Conservation (phyloP, 1,140 invertebrate species). For the Branchinecta lynchi region DNA sequence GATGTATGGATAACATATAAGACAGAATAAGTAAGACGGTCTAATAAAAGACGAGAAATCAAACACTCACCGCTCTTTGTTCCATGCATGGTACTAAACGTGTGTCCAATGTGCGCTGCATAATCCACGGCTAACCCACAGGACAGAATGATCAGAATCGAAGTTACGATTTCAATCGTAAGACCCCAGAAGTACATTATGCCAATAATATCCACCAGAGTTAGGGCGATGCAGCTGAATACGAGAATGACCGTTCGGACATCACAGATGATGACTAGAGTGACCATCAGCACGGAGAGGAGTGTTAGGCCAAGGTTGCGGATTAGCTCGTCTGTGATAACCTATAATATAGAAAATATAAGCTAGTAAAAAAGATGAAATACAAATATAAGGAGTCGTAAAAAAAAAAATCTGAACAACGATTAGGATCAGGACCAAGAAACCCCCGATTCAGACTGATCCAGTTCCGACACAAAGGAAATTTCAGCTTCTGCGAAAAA, state of each 20-base stretch:
- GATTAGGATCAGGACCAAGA: too few relatives aligned
- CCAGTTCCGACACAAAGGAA: too few relatives aligned
- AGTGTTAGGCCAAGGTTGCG: conserved; percentile 38
- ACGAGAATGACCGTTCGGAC: conserved; percentile 37
- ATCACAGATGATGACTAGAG: conserved; percentile 38
- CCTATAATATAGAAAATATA: conserved; percentile 26
- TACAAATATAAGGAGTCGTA: too few relatives aligned
- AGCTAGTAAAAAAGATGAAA: too few relatives aligned
- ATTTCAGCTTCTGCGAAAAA: too few relatives aligned
- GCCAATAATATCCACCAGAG: conserved; percentile 40
- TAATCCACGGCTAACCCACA: conserved; percentile 42
- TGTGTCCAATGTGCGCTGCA: conserved; percentile 40
- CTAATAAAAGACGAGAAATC: too few relatives aligned
- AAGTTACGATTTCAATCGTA: conserved; percentile 42
- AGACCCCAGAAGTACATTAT: conserved; percentile 40
- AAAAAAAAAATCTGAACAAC: too few relatives aligned
- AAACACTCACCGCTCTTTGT: conserved; percentile 31
- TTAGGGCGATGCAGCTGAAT: conserved; percentile 36
- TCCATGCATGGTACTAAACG: conserved; percentile 35
- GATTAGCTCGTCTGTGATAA: conserved; percentile 39
- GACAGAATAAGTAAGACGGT: too few relatives aligned
- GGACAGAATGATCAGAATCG: conserved; percentile 36
- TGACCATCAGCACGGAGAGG: conserved; percentile 37
- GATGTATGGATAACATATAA: too few relatives aligned
- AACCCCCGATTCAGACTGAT: too few relatives aligned